phyloP scores from a whole-genome alignment of 2,797 vertebrate genomes.

The Xerus rutilus region DNA sequence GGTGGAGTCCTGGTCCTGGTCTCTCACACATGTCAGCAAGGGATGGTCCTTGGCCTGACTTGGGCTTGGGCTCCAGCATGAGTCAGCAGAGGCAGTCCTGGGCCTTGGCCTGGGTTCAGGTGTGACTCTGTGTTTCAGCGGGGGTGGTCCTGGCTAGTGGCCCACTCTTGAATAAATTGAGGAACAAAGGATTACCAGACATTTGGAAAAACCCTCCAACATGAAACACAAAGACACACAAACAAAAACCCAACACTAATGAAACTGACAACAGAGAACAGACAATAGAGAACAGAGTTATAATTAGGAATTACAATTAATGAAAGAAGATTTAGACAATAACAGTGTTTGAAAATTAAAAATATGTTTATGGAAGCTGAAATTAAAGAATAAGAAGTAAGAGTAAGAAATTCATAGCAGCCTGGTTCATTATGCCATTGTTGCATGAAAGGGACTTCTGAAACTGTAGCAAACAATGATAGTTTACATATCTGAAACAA shows the following conservation, averaged over 20 bases:
- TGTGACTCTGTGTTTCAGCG: no score
- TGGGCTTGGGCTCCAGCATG: no score
- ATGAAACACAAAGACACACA: background rate
- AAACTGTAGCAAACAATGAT: background rate
- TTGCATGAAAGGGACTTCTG: background rate
- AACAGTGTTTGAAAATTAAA: background rate
- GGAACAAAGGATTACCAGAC: background rate
- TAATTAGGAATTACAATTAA: constrained; percentile 19
- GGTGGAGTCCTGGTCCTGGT: no score
- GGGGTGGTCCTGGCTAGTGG: background rate
- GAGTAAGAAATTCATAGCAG: background rate
- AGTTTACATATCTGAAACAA: background rate
- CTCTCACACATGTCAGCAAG: no score
- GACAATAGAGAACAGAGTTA: background rate
- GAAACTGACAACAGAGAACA: background rate
- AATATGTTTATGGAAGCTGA: background rate
- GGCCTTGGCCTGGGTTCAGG: no score
- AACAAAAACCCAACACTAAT: background rate
- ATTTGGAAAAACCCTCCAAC: background rate
- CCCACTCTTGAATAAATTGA: background rate
- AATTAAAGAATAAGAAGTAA: background rate
- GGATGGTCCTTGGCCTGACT: no score
- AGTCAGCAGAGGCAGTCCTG: no score
- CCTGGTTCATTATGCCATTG: background rate
- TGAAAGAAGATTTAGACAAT: background rate